Evolutionary conservation across 92 coral and sea anemone genomes (phyloP).

Genomic region (Metridium senile): DNA sequence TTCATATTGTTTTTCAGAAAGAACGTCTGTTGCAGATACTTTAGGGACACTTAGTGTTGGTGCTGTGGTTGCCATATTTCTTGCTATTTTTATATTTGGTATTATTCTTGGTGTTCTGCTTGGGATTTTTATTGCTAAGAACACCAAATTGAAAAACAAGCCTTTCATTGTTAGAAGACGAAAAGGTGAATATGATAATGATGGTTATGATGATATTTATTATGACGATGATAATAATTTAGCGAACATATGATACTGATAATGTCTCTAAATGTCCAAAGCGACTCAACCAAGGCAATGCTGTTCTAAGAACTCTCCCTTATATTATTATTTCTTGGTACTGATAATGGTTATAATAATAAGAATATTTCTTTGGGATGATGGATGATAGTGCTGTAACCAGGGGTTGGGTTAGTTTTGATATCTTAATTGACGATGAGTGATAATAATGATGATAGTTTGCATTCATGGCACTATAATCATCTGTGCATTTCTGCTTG

Average conservation of each 20-base stretch:
- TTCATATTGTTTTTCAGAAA: constrained; percentile 5
- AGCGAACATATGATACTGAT: neutral
- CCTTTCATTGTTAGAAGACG: constrained; percentile 1
- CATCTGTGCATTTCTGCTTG: too few species aligned
- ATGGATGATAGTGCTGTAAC: too few species aligned
- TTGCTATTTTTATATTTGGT: constrained; percentile 26
- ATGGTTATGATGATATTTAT: too few species aligned
- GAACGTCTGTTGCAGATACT: constrained; percentile 11
- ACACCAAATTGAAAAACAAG: neutral
- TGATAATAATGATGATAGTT: too few species aligned
- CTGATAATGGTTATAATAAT: too few species aligned
- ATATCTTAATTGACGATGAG: too few species aligned
- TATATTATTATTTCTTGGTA: too few species aligned
- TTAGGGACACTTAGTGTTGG: constrained; percentile 25
- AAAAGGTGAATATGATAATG: constrained; percentile 11
- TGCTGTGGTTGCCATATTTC: constrained; percentile 25
- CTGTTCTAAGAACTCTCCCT: too few species aligned
- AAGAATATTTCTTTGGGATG: too few species aligned
- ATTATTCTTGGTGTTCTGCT: constrained; percentile 20
- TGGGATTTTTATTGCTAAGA: constrained; percentile 12
- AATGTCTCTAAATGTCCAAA: neutral
- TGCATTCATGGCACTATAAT: too few species aligned
- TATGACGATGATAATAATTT: too few species aligned
- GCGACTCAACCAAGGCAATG: neutral
- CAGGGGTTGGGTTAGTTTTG: too few species aligned